These are phyloP conservation scores for Holacanthella duospinosa DNA, from an alignment of 2,888 invertebrate species.

Conservation along the genomic window DNA sequence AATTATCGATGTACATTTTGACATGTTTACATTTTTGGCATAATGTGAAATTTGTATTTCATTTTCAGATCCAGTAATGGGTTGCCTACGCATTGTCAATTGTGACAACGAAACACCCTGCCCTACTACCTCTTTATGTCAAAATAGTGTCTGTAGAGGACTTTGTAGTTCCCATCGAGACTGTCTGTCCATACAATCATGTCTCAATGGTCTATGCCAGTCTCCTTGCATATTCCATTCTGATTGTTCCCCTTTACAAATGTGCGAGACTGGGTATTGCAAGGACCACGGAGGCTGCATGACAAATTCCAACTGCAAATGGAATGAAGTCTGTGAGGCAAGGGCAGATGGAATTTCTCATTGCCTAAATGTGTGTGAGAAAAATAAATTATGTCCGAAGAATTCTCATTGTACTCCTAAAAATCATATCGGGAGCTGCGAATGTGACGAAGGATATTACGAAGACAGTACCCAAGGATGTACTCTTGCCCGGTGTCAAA, in stretches of 20 bases:
- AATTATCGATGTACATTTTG: too few species aligned
- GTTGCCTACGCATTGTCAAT: conserved; percentile 71
- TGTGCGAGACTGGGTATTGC: conserved; percentile 72
- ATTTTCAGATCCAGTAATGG: conserved; percentile 59
- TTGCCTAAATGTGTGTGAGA: conserved; percentile 64
- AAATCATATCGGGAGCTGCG: conserved; percentile 63
- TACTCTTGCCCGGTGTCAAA: conserved; percentile 61
- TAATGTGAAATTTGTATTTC: not conserved
- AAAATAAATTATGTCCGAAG: conserved; percentile 55
- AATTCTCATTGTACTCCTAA: conserved; percentile 68
- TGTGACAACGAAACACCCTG: conserved; percentile 72
- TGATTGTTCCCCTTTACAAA: conserved; percentile 75
- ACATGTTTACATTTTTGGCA: too few species aligned
- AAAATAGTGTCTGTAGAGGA: conserved; percentile 46
- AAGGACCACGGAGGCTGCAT: conserved; percentile 68
- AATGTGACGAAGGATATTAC: conserved; percentile 66
- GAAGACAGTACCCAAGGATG: conserved; percentile 54
- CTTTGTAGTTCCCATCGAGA: conserved; percentile 69
- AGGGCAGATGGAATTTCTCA: conserved; percentile 60
- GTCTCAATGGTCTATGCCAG: conserved; percentile 74
- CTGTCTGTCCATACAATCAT: conserved; percentile 73
- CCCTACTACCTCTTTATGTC: conserved; percentile 55
- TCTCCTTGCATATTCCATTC: conserved; percentile 67
- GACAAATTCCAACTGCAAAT: conserved; percentile 59
- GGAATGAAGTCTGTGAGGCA: conserved; percentile 60